Evolutionary conservation across 2,888 invertebrate genomes (phyloP).

Genomic region (Oligia fasciuncula): DNA sequence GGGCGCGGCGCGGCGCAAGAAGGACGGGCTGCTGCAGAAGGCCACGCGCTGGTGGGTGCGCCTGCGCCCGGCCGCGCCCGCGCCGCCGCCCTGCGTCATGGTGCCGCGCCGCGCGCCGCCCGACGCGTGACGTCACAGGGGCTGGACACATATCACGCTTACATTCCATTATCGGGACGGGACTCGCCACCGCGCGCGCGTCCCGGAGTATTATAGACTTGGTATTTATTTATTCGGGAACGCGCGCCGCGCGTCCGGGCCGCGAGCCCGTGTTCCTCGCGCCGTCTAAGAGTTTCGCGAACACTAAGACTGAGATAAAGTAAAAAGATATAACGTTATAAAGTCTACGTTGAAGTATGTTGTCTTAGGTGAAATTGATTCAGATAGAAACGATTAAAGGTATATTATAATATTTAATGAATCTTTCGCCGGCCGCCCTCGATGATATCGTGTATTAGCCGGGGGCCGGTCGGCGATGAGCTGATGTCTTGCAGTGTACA

Average conservation of each 20-base stretch:
- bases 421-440: conserved; percentile 75
- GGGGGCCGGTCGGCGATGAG: conserved; percentile 62
- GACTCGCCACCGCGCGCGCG: conserved; percentile 81
- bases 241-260: conserved; percentile 56
- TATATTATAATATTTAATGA: conserved; percentile 87
- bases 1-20: conserved; percentile 77
- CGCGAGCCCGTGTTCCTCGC: conserved; percentile 80
- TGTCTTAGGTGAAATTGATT: conserved; percentile 89
- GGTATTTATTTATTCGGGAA: conserved; percentile 88
- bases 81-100: conserved; percentile 70
- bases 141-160: conserved; percentile 84
- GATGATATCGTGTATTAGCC: conserved; percentile 62
- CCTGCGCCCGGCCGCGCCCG: conserved; percentile 81
- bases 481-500: conserved; percentile 86
- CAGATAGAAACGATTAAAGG: conserved; percentile 88
- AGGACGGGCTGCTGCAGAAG: conserved; percentile 89
- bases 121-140: conserved; percentile 72
- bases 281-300: conserved; percentile 87
- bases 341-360: conserved; percentile 88
- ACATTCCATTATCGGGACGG: conserved; percentile 89
- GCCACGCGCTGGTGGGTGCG: conserved; percentile 89
- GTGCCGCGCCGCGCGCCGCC: conserved; percentile 72
- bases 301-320: conserved; percentile 90
- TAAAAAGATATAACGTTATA: conserved; percentile 88
- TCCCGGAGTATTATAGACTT: conserved; percentile 88